Evolutionary conservation across 2,113 vertebrate species (phyloP), one percentile per base, ranked within the genome.

Genomic region (Reinhardtius hippoglossoides): DNA sequence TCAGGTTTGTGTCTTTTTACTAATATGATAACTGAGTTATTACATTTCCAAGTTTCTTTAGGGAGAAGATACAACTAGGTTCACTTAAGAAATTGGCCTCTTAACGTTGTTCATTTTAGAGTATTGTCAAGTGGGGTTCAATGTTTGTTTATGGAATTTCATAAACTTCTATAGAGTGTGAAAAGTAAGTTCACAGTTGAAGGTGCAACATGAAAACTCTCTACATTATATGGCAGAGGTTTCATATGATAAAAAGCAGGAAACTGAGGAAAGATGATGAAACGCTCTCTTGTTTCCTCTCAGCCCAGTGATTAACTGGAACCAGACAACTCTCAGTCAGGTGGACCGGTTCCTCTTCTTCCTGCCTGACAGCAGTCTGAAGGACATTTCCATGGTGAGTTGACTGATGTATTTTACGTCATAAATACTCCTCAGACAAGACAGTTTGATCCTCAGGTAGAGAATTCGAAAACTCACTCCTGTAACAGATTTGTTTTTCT

Each of bases 271-370:
- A 61, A 27, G 16, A 20, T 42, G 40, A 50, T 54, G 3, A 24
- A 12, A 13, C 35, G 2, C 50, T 77, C 21, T 44, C 31, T 0
- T 90, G 26, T 80, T 60, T 71, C 42, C 59, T 55, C 62, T 9
- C 73, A 95, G 94, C 21, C 76, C 88, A 14, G 86, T 90, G 0
- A 67, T 79, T 59, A 89, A 58, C 58, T 96, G 95, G 95, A 94
- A 86, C 27, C 67, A 88, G 50, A 74, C 74, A 12, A 93, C 85
- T 1, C 74, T 95, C 58, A 90, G 88, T 68, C 94, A 93, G 78
- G 86, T 95, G 66, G 93, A 86, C 73, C 83, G 94, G 1, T 93
- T 96, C 55, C 65, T 95, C 50, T 93, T 95, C 83, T 95, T 95
- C 81, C 89, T 96, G 37, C 86, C 94, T 5, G 40, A 44, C 2